A percentile compares a stretch with the other conserved stretches of the same genome.
Conservation (phyloP, 92 coral and sea anemone species). For the Micromussa lordhowensis region DNA sequence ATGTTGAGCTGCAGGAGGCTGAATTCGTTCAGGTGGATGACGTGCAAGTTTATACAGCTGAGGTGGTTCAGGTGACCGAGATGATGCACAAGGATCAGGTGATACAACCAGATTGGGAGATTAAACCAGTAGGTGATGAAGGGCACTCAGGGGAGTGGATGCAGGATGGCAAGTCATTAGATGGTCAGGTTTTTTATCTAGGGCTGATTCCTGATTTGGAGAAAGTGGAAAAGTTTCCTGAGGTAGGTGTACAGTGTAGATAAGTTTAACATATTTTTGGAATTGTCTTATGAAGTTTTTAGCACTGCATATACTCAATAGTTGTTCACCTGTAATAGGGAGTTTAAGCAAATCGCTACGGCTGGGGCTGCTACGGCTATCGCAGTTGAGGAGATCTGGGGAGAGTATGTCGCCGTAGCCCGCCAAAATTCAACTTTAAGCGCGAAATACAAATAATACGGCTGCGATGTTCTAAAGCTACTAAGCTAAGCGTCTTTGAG, state of each 20-base stretch:
- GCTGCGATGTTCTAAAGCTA: slow-evolving; percentile 33
- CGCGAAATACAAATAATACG: slow-evolving; percentile 28
- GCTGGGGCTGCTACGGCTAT: too few relatives aligned
- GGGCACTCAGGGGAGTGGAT: slow-evolving; percentile 14
- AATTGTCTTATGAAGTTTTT: background rate
- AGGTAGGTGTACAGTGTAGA: slow-evolving; percentile 13
- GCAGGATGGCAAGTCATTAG: slow-evolving; percentile 17
- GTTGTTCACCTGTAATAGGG: slow-evolving; percentile 2
- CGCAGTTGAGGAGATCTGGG: slow-evolving; percentile 24
- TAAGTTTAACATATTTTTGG: background rate
- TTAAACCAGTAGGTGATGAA: slow-evolving; percentile 2
- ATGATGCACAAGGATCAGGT: too few relatives aligned
- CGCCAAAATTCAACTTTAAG: slow-evolving; percentile 48
- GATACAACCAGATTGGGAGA: slow-evolving; percentile 2
- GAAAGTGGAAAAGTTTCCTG: background rate
- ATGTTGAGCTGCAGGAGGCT: too few relatives aligned
- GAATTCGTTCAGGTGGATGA: slow-evolving; percentile 17
- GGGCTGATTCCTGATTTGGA: slow-evolving; percentile 4
- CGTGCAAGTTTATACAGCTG: background rate
- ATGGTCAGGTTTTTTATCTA: background rate
- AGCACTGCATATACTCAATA: background rate
- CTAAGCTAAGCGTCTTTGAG: slow-evolving; percentile 4
- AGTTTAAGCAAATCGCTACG: too few relatives aligned
- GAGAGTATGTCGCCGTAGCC: slow-evolving; percentile 37
- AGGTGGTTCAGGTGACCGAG: slow-evolving; percentile 31